Percentiles rank a stretch among this genome's conserved stretches.
Conservation (phyloP, 2,888 invertebrate genomes). For the Merodon equestris region DNA sequence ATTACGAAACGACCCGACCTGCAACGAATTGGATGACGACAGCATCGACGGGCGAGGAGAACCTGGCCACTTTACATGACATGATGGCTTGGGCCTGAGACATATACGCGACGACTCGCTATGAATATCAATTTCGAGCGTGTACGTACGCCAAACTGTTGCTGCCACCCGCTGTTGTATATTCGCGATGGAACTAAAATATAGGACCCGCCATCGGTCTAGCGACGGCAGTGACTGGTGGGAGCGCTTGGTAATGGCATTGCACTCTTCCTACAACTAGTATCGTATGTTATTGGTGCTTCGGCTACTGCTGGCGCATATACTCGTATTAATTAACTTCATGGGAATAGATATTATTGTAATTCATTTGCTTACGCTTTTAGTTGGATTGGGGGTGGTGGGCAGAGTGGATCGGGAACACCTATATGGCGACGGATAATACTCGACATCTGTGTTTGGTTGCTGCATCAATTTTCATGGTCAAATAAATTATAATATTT, state of each 20-base stretch:
- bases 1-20: slow-evolving; percentile 44
- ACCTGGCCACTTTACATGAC: slow-evolving; percentile 49
- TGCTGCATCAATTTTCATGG: slow-evolving; percentile 56
- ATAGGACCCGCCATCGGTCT: slow-evolving; percentile 25
- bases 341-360: slow-evolving; percentile 61
- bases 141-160: slow-evolving; percentile 65
- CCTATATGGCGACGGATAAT: background rate
- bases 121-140: slow-evolving; percentile 66
- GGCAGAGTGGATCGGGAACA: background rate
- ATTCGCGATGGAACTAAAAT: background rate
- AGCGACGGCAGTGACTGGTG: slow-evolving; percentile 9
- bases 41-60: slow-evolving; percentile 34
- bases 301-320: slow-evolving; percentile 59
- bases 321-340: slow-evolving; percentile 65
- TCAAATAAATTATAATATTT: slow-evolving; percentile 66
- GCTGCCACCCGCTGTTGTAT: slow-evolving; percentile 60
- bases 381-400: slow-evolving; percentile 9
- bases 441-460: background rate
- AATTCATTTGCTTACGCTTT: slow-evolving; percentile 56
- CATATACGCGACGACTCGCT: slow-evolving; percentile 38
- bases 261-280: slow-evolving; percentile 42
- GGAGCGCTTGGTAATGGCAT: slow-evolving; percentile 54
- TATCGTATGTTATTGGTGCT: slow-evolving; percentile 17
- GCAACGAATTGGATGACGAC: slow-evolving; percentile 31
- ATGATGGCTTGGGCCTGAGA: slow-evolving; percentile 21